These are phyloP conservation scores for Pomacea maculata DNA, from an alignment of 1,140 invertebrate species.

Conservation along the genomic window DNA sequence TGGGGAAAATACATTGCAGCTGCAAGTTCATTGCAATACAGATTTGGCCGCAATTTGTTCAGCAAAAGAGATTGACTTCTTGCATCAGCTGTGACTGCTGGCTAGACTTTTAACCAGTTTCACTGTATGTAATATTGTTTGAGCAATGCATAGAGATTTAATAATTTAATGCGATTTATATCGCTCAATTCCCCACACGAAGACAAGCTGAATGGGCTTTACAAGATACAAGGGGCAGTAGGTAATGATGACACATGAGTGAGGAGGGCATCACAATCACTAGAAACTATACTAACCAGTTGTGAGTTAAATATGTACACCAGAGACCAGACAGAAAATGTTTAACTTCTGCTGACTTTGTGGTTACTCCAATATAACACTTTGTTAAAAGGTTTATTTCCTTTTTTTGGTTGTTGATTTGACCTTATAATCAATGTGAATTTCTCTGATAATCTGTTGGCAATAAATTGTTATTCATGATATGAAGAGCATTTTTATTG, in stretches of 20 bases:
- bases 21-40: conserved; percentile 44
- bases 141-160: neutral
- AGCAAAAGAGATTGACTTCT: conserved; percentile 28
- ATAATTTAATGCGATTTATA: neutral
- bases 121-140: neutral
- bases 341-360: no score
- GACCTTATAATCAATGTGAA: no score
- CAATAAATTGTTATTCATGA: no score
- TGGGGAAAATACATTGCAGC: conserved; percentile 68
- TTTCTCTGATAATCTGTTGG: no score
- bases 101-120: neutral
- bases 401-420: no score
- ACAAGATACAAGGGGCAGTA: neutral
- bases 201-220: neutral
- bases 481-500: no score
- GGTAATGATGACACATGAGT: neutral
- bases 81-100: neutral
- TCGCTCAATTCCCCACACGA: neutral
- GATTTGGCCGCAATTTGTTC: conserved; percentile 55
- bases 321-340: no score
- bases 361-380: no score
- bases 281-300: no score
- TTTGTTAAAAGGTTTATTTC: no score
- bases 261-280: no score
- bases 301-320: no score